phyloP scores from a whole-genome alignment of 2,113 vertebrate species.

The Smithornis capensis region DNA sequence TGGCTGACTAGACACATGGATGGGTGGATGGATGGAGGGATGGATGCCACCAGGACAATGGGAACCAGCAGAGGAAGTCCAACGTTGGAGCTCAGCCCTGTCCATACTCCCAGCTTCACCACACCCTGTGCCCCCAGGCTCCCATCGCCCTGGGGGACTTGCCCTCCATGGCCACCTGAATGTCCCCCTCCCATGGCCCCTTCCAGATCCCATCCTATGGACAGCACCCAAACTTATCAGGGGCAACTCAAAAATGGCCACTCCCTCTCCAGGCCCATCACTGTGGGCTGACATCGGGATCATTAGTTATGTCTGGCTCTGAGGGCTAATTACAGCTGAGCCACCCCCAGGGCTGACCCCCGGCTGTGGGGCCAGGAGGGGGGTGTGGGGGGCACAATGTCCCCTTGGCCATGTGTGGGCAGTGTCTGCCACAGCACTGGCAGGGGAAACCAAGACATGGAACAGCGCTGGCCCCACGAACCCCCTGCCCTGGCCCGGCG shows the following conservation, averaged over 20 bases:
- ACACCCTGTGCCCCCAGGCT: no score
- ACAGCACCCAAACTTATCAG: neutral
- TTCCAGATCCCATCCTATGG: neutral
- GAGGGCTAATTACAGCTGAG: neutral
- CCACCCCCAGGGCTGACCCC: neutral
- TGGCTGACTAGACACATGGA: no score
- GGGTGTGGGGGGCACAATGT: no score
- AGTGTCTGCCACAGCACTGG: rapidly evolving
- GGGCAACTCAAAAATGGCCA: rapidly evolving
- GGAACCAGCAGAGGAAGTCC: neutral
- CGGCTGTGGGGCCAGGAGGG: rapidly evolving
- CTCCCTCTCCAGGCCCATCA: neutral
- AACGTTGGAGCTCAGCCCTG: neutral
- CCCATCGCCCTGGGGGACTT: neutral
- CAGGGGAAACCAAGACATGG: neutral
- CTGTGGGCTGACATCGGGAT: rapidly evolving
- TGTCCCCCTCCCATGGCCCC: no score
- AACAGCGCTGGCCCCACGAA: rapidly evolving
- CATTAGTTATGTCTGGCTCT: rapidly evolving
- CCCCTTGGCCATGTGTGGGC: rapidly evolving
- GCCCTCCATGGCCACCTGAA: neutral
- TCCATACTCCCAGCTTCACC: no score
- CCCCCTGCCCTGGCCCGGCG: rapidly evolving
- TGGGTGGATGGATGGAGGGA: neutral
- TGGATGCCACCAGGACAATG: neutral